Percentiles rank a stretch among this genome's conserved stretches.
Evolutionary conservation across 2,113 vertebrate genomes (phyloP).

Genomic region (Lasiurus cinereus): DNA sequence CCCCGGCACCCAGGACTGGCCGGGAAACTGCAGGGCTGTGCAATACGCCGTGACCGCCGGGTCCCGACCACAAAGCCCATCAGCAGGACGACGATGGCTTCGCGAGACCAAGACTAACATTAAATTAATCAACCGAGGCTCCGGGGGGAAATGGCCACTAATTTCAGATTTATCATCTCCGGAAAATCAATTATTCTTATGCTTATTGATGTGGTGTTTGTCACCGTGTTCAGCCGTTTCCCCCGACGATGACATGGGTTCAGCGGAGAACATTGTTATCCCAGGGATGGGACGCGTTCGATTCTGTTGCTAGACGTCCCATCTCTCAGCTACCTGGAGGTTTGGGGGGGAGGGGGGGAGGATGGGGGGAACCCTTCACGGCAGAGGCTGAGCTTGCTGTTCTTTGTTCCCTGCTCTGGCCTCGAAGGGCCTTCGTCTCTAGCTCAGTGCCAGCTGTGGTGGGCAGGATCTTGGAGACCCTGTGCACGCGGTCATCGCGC

Average conservation of each 20-base stretch:
- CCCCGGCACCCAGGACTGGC: not conserved
- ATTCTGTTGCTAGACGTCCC: constrained; percentile 70
- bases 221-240: constrained; percentile 86
- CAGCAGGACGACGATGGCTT: constrained; percentile 81
- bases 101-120: constrained; percentile 87
- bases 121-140: constrained; percentile 89
- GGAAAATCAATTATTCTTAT: constrained; percentile 92
- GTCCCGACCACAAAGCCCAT: constrained; percentile 77
- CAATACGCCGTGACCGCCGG: constrained; percentile 74
- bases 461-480: not conserved
- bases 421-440: not conserved
- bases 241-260: constrained; percentile 82
- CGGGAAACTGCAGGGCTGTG: constrained; percentile 70
- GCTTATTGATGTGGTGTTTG: constrained; percentile 90
- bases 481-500: no score
- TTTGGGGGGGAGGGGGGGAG: not conserved
- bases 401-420: constrained; percentile 15
- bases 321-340: constrained; percentile 11
- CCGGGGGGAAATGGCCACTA: constrained; percentile 88
- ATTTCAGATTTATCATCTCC: constrained; percentile 90
- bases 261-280: constrained; percentile 77
- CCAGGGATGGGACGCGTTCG: constrained; percentile 75
- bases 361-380: not conserved
- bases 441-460: not conserved
- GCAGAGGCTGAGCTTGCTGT: constrained; percentile 11